phyloP scores from a whole-genome alignment of 2,797 vertebrate species.

The Urocyon cinereoargenteus region DNA sequence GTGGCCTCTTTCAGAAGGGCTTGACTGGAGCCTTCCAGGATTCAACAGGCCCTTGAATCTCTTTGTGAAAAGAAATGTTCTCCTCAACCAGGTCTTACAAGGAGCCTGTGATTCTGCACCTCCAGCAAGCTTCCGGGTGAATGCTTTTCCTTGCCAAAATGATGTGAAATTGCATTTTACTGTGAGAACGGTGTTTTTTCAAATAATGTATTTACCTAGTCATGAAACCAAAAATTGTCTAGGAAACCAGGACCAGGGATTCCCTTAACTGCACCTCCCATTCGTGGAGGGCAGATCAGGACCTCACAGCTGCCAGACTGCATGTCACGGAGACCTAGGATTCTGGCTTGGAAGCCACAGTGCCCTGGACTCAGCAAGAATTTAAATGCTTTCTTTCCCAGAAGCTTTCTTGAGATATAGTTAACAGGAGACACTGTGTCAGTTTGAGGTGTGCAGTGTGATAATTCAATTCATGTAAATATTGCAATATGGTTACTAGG shows the following conservation, averaged over 20 bases:
- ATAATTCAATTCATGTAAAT: accelerated
- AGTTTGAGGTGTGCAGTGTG: no score
- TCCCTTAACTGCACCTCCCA: background rate
- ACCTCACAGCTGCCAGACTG: accelerated
- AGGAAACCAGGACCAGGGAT: background rate
- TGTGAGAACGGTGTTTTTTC: background rate
- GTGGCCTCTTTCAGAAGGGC: background rate
- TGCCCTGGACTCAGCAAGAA: background rate
- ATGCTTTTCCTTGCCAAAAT: background rate
- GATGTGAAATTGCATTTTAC: accelerated
- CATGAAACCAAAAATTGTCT: background rate
- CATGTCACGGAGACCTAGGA: accelerated
- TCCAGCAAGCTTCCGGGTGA: background rate
- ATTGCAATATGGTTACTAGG: no score
- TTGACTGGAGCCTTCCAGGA: background rate
- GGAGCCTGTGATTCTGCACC: background rate
- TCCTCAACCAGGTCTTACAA: accelerated
- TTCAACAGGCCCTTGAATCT: accelerated
- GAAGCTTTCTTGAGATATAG: background rate
- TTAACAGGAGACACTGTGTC: background rate
- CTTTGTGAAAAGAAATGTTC: background rate
- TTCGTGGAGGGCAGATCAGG: accelerated
- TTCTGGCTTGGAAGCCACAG: background rate
- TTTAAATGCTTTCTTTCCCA: background rate
- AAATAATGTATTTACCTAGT: background rate